Conservation (phyloP, 2,113 vertebrate species). For the human region GRCh38 chr2:122340001-122340500, state of each 20-base stretch:
- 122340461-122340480: background rate
- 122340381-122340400: background rate
- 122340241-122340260: constrained; percentile 39
- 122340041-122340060: constrained; percentile 67
- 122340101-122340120: constrained; percentile 77
- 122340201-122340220: constrained; percentile 67
- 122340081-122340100: constrained; percentile 73
- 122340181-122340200: constrained; percentile 53
- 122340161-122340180: constrained; percentile 75
- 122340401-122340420: background rate
- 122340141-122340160: constrained; percentile 70
- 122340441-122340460: background rate
- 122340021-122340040: constrained; percentile 66
- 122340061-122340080: constrained; percentile 69
- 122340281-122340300: background rate
- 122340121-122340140: constrained; percentile 73
- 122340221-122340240: constrained; percentile 68
- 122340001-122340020: constrained; percentile 59
- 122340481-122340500: background rate
- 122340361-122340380: no score
- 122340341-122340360: background rate
- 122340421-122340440: background rate
- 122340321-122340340: background rate
- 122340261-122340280: background rate
- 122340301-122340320: background rate